A percentile compares a stretch with the other conserved stretches of the same genome.
Evolutionary conservation across 2,797 vertebrate genomes (phyloP).

Genomic region (Cirrhinus mrigala): DNA sequence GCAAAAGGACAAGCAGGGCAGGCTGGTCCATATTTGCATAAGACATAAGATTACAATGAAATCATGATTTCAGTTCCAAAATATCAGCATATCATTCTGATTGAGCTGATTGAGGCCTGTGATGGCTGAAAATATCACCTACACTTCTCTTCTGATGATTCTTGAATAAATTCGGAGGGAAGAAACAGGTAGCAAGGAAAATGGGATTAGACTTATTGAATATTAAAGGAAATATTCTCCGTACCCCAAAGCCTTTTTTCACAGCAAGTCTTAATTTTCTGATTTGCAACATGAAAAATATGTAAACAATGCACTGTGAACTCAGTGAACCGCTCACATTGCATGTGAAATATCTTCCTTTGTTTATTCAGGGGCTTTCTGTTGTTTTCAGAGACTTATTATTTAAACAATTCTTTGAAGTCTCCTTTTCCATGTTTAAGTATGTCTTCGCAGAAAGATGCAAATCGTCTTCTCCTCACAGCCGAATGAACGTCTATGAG

Average conservation of each 20-base stretch:
- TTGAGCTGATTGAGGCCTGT: background rate
- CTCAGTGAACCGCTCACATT: background rate
- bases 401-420: background rate
- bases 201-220: background rate
- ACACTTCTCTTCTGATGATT: background rate
- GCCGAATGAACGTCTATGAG: background rate
- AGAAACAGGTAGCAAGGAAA: background rate
- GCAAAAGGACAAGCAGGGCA: conserved; percentile 69
- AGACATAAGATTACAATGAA: conserved; percentile 67
- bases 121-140: background rate
- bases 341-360: background rate
- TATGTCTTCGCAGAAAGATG: background rate
- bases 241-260: background rate
- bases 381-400: background rate
- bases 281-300: background rate
- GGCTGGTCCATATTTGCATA: conserved; percentile 72
- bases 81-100: background rate
- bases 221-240: background rate
- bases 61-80: background rate
- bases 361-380: background rate
- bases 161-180: background rate
- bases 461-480: background rate
- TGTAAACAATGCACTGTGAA: background rate
- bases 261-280: background rate
- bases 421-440: background rate